A percentile compares a stretch with the other conserved stretches of the same genome.
phyloP scores from a whole-genome alignment of 1,140 invertebrate genomes.

The Globodera ellingtonae region DNA sequence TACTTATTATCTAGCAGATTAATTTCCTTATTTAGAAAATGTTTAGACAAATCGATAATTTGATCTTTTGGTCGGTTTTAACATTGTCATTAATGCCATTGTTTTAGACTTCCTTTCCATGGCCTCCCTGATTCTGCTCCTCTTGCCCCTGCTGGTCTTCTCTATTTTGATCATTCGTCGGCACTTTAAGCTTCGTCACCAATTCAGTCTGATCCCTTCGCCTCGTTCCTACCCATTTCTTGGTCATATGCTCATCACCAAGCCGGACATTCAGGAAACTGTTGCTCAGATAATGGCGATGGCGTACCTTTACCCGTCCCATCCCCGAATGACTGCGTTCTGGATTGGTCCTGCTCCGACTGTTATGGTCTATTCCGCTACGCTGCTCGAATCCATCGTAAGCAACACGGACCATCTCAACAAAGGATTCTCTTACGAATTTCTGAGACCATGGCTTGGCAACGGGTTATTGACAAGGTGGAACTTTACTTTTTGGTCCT shows the following conservation, averaged over 20 bases:
- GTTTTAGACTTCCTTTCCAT: background rate
- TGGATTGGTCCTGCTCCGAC: constrained; percentile 39
- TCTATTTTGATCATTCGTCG: background rate
- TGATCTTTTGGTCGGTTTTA: background rate
- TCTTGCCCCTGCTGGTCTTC: constrained; percentile 18
- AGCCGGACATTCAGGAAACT: constrained; percentile 48
- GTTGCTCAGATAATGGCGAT: constrained; percentile 54
- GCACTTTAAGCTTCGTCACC: constrained; percentile 39
- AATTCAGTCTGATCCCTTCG: constrained; percentile 36
- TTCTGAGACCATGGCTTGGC: constrained; percentile 79
- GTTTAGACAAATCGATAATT: background rate
- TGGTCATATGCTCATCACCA: constrained; percentile 45
- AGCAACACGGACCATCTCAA: constrained; percentile 77
- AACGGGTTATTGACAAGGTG: constrained; percentile 79
- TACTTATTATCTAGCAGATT: background rate
- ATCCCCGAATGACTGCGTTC: constrained; percentile 43
- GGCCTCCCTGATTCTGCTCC: constrained; percentile 21
- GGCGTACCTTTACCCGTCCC: constrained; percentile 48
- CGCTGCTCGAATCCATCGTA: constrained; percentile 71
- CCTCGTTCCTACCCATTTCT: constrained; percentile 47
- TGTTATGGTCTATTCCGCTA: constrained; percentile 65
- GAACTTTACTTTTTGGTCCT: constrained; percentile 12
- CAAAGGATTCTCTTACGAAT: constrained; percentile 76
- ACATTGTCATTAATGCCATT: background rate
- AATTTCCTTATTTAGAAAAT: background rate